phyloP scores from a whole-genome alignment of 2,113 vertebrate species.

The Lucifuga dentata region DNA sequence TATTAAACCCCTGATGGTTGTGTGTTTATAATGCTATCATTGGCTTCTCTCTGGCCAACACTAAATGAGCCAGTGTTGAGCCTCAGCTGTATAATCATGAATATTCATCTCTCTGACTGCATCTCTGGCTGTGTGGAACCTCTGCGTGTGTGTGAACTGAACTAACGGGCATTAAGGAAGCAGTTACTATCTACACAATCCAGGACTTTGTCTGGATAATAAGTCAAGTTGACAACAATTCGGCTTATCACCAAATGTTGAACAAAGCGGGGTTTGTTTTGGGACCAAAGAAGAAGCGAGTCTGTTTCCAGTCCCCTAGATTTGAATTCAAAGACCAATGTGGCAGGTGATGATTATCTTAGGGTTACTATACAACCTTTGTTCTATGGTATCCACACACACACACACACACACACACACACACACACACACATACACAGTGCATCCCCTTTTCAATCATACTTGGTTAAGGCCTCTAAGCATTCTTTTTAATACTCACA shows the following conservation, averaged over 20 bases:
- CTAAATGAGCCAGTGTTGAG: slow-evolving; percentile 74
- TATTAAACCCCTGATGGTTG: slow-evolving; percentile 67
- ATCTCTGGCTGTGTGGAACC: slow-evolving; percentile 40
- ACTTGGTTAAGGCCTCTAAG: slow-evolving; percentile 33
- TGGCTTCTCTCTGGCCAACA: slow-evolving; percentile 67
- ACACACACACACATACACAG: background rate
- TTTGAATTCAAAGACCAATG: slow-evolving; percentile 20
- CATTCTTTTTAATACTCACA: background rate
- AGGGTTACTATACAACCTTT: slow-evolving; percentile 8
- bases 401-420: too few relatives aligned
- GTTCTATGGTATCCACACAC: background rate
- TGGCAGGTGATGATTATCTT: slow-evolving; percentile 18
- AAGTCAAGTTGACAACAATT: slow-evolving; percentile 69
- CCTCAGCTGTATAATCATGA: slow-evolving; percentile 72
- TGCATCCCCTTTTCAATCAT: slow-evolving; percentile 4
- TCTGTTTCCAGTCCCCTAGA: slow-evolving; percentile 9
- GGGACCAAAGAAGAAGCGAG: slow-evolving; percentile 6
- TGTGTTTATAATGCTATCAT: slow-evolving; percentile 69
- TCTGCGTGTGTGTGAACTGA: slow-evolving; percentile 42
- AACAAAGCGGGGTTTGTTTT: slow-evolving; percentile 57
- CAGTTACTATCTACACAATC: slow-evolving; percentile 63
- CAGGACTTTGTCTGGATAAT: slow-evolving; percentile 65
- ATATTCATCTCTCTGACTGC: slow-evolving; percentile 70
- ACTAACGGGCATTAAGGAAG: slow-evolving; percentile 65
- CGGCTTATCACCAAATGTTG: slow-evolving; percentile 27